Base-by-base conservation (phyloP, 2,797 vertebrate genomes). In the Pithecia hirsuta region DNA sequence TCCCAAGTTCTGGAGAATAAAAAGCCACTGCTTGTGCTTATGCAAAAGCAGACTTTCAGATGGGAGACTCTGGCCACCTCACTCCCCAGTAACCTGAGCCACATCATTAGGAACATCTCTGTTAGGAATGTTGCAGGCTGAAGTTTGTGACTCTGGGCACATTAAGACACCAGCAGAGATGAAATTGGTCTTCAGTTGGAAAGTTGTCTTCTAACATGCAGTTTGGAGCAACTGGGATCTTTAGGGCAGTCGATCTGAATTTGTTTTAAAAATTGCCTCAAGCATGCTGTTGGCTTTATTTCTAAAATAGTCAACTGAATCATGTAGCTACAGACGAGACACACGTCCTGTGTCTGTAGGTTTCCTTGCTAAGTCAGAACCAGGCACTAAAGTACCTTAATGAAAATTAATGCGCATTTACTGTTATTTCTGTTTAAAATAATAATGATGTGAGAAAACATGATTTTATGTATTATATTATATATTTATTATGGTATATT, bases 221-320 rank as follows among this genome's bases (percentile, higher is more conserved):
- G 14, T 46, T 81, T 85, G 79, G n/a, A 70, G 64, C 46, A 87
- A 44, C 33, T 28, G 17, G 28, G 74, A 75, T 86, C 64, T 82
- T 41, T 41, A 83, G n/a, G 48, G 46, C 41, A 55, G 74, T 87
- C 0, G 1, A 64, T 88, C 52, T 91, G 78, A 76, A 52, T 93
- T 92, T 96, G 76, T 93, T 95, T 95, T 17, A 95, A 93, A 93
- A 82, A 50, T 36, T 39, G 59, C 55, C 61, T 91, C 78, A 28
- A 74, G 83, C 44, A 76, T 11, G 22, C 67, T 86, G 39, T 39
- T 95, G 64, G 86, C n/a, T 91, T 89, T 88, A 48, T 61, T 95
- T 75, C 46, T 83, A 93, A 92, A 93, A 76, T 3, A 52, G 67
- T 95, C 55, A 46, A 88, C 91, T 94, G 33, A 85, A 57, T 96